These are phyloP conservation scores for Nephila pilipes DNA, from an alignment of 1,140 invertebrate genomes.

Conservation along the genomic window DNA sequence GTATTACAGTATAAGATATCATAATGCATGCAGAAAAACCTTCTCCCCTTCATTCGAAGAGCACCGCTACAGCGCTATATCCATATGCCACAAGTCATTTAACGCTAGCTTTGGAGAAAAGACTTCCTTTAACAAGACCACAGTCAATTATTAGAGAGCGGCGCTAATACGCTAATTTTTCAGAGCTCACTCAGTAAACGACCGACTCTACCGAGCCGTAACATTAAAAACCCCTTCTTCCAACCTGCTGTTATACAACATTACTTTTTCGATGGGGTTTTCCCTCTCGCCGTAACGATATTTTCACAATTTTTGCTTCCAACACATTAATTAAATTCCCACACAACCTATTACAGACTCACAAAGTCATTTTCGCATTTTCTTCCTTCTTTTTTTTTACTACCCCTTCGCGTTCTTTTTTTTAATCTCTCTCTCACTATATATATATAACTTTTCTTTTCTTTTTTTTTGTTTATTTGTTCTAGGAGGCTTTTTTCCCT, in stretches of 20 bases:
- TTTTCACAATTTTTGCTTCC: constrained; percentile 52
- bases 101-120: constrained; percentile 27
- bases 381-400: neutral
- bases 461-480: neutral
- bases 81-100: constrained; percentile 37
- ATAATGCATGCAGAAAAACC: neutral
- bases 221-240: constrained; percentile 15
- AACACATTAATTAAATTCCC: constrained; percentile 57
- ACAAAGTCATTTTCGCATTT: constrained; percentile 55
- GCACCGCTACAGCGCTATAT: neutral
- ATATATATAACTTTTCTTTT: neutral
- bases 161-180: constrained; percentile 59
- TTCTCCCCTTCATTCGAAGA: neutral
- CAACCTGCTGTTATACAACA: constrained; percentile 5
- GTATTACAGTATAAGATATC: neutral
- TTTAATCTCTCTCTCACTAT: neutral
- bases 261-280: constrained; percentile 37
- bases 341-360: constrained; percentile 58
- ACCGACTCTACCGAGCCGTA: constrained; percentile 42
- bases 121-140: constrained; percentile 17
- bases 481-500: neutral
- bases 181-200: constrained; percentile 15
- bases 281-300: constrained; percentile 27
- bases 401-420: neutral
- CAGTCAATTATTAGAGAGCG: constrained; percentile 46